phyloP scores from a whole-genome alignment of 2,888 invertebrate genomes.

The Pedicia rivosa region DNA sequence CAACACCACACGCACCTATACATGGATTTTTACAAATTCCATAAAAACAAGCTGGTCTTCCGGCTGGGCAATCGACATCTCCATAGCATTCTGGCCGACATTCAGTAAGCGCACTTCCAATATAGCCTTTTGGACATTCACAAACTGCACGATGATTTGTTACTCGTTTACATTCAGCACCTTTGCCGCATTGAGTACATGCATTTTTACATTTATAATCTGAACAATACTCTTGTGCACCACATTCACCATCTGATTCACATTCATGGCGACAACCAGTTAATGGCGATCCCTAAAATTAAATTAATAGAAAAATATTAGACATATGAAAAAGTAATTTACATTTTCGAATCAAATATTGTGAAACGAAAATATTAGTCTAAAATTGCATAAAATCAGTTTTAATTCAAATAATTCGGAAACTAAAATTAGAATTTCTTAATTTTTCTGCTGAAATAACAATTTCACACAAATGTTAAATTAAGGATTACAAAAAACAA shows the following conservation, averaged over 20 bases:
- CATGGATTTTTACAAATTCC: constrained; percentile 74
- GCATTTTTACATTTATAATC: constrained; percentile 61
- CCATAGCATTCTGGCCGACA: constrained; percentile 69
- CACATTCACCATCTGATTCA: constrained; percentile 59
- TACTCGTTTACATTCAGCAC: constrained; percentile 61
- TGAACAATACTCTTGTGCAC: constrained; percentile 51
- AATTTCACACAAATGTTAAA: too few relatives aligned
- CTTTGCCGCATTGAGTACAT: constrained; percentile 60
- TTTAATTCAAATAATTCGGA: too few relatives aligned
- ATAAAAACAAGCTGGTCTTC: constrained; percentile 63
- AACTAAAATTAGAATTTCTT: too few relatives aligned
- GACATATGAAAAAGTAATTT: neutral
- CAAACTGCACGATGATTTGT: constrained; percentile 60
- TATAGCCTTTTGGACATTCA: constrained; percentile 67
- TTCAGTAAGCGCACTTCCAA: constrained; percentile 57
- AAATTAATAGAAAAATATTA: constrained; percentile 3
- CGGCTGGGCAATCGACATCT: constrained; percentile 61
- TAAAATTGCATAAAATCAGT: too few relatives aligned
- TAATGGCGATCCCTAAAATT: constrained; percentile 50
- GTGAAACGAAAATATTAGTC: too few relatives aligned
- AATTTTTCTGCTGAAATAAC: too few relatives aligned
- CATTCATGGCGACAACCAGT: constrained; percentile 71
- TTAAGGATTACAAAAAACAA: constrained; percentile 8
- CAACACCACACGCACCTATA: constrained; percentile 60
- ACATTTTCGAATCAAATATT: too few relatives aligned